Base-by-base conservation (phyloP, 2,113 vertebrate species). In the Sprattus sprattus region DNA sequence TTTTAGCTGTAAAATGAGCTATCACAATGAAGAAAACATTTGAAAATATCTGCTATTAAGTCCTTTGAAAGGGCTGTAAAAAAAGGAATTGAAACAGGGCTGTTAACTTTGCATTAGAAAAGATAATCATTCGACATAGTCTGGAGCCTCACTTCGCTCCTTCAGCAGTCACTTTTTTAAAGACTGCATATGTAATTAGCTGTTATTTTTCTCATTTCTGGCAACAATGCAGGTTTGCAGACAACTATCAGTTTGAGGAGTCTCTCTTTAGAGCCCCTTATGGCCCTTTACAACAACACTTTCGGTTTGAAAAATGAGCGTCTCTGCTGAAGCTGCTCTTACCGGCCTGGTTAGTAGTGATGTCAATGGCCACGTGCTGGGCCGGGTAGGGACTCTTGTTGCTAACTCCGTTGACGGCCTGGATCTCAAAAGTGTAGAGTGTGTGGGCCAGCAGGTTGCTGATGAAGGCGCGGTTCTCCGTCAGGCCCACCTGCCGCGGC, bases 311-410 rank as follows among this genome's bases (percentile, higher is more conserved):
- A 22, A 22, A 22, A 60, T 20, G 13, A 11, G 39, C 39, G 50
- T 52, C 50, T 3, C 52, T 22, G 54, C 18, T 60, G 54, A 22
- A 20, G 18, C 13, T 28, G 25, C 45, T 91, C 95, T 96, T 93
- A 99, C 98, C 98, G 0, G 98, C 98, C 93, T 99, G 98, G 93
- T 99, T 99, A 85, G 98, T 99, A 90, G 98, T 98, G 94, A 99
- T 98, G 94, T 99, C 99, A 90, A 99, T 98, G 0, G 98, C 97
- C 83, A 99, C 96, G 0, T 99, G 97, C 89, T 99, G 98, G 0
- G 98, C 97, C 0, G 97, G 97, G 86, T 99, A 99, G 2, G 97
- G 97, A 88, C 98, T 99, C 94, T 97, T 98, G 94, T 91, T 97
- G 93, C 97, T 98, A 81, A 99, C 98, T 0, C 98, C 98, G 0